These are phyloP conservation scores for Silurus asotus DNA, from an alignment of 2,113 vertebrate species.

Conservation along the genomic window DNA sequence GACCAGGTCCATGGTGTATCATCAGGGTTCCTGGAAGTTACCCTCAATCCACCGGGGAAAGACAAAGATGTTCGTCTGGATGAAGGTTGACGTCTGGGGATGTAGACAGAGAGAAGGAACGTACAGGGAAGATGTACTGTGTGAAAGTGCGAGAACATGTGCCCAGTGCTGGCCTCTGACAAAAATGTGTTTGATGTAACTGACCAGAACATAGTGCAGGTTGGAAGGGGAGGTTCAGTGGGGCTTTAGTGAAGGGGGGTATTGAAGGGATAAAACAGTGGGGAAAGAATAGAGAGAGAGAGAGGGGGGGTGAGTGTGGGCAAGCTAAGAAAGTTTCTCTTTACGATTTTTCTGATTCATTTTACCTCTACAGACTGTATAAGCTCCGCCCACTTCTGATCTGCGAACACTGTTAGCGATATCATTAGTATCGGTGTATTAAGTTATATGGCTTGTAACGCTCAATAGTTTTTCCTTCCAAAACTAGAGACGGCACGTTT, in stretches of 20 bases:
- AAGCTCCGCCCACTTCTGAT: too few species aligned
- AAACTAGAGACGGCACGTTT: too few species aligned
- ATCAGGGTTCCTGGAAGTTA: not conserved
- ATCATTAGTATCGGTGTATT: too few species aligned
- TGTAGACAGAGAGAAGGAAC: not conserved
- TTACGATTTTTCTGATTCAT: too few species aligned
- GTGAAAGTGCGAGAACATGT: conserved; percentile 41
- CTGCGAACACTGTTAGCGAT: too few species aligned
- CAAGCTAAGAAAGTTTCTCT: not conserved
- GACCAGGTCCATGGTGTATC: conserved; percentile 34
- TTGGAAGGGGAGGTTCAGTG: conserved; percentile 3
- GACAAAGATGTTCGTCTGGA: not conserved
- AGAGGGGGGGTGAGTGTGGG: not conserved
- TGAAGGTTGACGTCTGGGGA: not conserved
- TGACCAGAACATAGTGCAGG: not conserved
- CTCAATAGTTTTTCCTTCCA: too few species aligned
- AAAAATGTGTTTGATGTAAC: conserved; percentile 34
- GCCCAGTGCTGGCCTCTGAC: conserved; percentile 41
- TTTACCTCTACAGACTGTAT: too few species aligned
- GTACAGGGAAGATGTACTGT: conserved; percentile 23
- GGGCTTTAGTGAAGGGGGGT: conserved; percentile 25
- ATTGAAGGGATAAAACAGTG: conserved; percentile 34
- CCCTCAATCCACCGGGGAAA: not conserved
- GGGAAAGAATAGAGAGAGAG: conserved; percentile 7
- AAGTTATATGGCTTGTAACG: too few species aligned